Conservation (phyloP, 2,113 vertebrate species). For the Rhinolophus sinicus region DNA sequence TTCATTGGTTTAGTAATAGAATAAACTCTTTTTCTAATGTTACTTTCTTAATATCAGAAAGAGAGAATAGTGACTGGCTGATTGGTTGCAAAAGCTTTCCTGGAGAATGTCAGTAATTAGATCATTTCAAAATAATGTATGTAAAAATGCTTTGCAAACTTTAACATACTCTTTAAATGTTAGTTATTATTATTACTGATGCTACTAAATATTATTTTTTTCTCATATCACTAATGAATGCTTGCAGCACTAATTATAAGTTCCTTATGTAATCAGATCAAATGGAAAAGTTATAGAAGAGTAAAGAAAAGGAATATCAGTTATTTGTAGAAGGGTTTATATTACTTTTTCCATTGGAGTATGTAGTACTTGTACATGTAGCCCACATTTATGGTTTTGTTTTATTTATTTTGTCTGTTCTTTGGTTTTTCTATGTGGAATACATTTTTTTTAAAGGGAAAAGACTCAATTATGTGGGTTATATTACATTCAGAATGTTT, state of each 20-base stretch:
- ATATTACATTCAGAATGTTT: neutral
- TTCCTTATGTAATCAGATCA: neutral
- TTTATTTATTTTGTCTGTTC: neutral
- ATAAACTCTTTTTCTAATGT: neutral
- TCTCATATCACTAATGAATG: neutral
- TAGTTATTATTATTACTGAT: neutral
- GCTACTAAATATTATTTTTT: neutral
- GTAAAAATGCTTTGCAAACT: slow-evolving; percentile 20
- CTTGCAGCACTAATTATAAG: neutral
- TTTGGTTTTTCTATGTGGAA: neutral
- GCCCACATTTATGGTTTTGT: neutral
- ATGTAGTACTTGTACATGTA: neutral
- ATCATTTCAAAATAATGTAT: slow-evolving; percentile 12
- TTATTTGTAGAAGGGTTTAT: neutral
- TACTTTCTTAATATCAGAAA: neutral
- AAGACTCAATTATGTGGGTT: neutral
- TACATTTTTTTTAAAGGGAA: neutral
- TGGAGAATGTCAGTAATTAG: neutral
- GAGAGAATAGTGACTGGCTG: neutral
- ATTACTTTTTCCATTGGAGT: neutral
- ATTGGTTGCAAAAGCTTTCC: neutral
- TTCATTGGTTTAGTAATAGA: neutral
- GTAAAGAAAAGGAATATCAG: neutral
- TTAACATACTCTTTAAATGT: neutral
- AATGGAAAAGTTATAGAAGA: neutral